These are phyloP conservation scores for Lasioglossum leucozonium DNA, from an alignment of 2,888 invertebrate genomes.

Conservation along the genomic window DNA sequence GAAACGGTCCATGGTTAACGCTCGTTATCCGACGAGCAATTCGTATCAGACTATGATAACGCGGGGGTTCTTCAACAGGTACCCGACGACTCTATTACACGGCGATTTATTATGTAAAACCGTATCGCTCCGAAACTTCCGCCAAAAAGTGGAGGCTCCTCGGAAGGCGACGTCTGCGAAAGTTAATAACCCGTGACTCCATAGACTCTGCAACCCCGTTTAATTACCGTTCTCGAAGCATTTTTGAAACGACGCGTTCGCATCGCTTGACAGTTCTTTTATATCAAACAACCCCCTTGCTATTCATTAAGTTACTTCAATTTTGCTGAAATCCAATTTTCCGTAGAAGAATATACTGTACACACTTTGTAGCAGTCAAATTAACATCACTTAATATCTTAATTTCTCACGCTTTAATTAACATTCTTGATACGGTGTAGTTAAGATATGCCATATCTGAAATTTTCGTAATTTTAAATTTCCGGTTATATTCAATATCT, in stretches of 20 bases:
- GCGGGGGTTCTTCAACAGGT: slow-evolving; percentile 54
- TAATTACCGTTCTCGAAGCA: slow-evolving; percentile 1
- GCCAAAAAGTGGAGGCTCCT: neutral
- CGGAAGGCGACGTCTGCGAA: neutral
- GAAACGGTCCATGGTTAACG: neutral
- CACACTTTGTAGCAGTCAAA: neutral
- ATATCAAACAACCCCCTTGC: neutral
- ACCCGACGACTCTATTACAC: slow-evolving; percentile 23
- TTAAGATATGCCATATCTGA: neutral
- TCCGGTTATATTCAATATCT: neutral
- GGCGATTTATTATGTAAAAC: slow-evolving; percentile 27
- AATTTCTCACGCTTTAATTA: neutral
- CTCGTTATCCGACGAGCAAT: neutral
- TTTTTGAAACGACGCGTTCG: neutral
- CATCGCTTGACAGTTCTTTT: neutral
- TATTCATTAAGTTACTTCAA: neutral
- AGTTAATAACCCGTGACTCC: neutral
- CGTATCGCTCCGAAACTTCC: neutral
- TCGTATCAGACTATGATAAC: slow-evolving; percentile 16
- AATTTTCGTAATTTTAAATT: neutral
- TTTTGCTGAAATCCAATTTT: neutral
- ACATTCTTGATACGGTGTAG: neutral
- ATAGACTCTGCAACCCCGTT: neutral
- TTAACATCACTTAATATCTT: neutral
- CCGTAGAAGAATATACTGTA: too few relatives aligned